Evolutionary conservation across 2,797 vertebrate species (phyloP), one percentile per base, ranked within the genome.

Genomic region (Sebastes vulpes): DNA sequence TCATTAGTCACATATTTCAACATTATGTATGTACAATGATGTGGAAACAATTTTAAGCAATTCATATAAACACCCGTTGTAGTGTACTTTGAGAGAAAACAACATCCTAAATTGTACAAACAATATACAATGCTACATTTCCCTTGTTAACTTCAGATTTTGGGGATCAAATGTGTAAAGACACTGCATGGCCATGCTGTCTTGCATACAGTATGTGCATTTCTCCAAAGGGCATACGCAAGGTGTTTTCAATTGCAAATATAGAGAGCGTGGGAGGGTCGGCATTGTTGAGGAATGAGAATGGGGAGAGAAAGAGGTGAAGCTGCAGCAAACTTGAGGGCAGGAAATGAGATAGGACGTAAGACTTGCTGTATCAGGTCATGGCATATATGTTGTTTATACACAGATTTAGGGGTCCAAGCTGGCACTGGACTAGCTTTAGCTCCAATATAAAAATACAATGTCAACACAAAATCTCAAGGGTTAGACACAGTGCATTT

Each of bases 201-300:
- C 20, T 28, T 38, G 26, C 25, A 28, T 31, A 32, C 9, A 61
- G 57, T 18, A 16, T 16, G 9, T 26, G 56, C 35, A 57, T 11
- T 16, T 73, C 57, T 61, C 72, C 60, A 46, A 16, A 20, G 59
- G 64, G 28, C 54, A 82, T 25, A 31, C 2, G 7, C 16, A 65
- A 48, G 50, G 68, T 72, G 67, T 80, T 83, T 76, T 66, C 77
- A 72, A 60, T 57, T 79, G 60, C 72, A 81, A 77, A 85, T 81
- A 57, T 7, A 74, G 9, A 53, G 50, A 18, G 72, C 0, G 59
- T 77, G 64, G 66, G 76, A 80, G 70, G 63, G 23, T 28, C 6
- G 9, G 60, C 23, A 28, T 8, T 56, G 31, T 63, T 46, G 23
- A 31, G 74, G 53, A 72, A 80, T 69, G 25, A 74, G 82, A 76